Evolutionary conservation across 2,113 vertebrate species (phyloP).

Genomic region (Rhynchomys soricoides): DNA sequence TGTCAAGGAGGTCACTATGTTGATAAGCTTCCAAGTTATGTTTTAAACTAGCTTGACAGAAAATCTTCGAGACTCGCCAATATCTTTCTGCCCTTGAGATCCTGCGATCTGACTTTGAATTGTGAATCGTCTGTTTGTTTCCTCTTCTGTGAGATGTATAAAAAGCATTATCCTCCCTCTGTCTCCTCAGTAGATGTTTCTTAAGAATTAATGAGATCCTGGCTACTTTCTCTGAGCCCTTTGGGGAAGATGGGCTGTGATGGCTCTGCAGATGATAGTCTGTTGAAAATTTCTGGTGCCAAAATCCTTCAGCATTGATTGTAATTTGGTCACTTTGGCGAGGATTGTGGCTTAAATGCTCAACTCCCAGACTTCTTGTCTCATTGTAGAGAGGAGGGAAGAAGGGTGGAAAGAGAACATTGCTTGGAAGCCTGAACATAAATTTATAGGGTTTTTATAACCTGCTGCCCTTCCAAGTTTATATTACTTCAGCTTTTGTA

Average conservation of each 20-base stretch:
- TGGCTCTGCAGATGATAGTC: slow-evolving; percentile 49
- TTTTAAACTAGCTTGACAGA: slow-evolving; percentile 46
- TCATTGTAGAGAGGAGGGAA: slow-evolving; percentile 57
- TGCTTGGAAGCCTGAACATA: slow-evolving; percentile 66
- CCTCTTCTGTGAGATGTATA: slow-evolving; percentile 28
- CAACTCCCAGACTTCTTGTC: slow-evolving; percentile 70
- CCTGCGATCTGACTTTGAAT: slow-evolving; percentile 41
- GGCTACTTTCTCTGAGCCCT: slow-evolving; percentile 35
- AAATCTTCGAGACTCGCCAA: slow-evolving; percentile 53
- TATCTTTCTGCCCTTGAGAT: slow-evolving; percentile 52
- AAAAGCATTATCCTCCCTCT: slow-evolving; percentile 30
- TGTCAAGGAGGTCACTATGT: slow-evolving; percentile 16
- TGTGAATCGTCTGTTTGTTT: slow-evolving; percentile 55
- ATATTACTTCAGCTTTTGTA: slow-evolving; percentile 72
- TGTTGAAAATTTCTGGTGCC: slow-evolving; percentile 69
- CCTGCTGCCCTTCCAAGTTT: slow-evolving; percentile 74
- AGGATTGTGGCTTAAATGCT: slow-evolving; percentile 54
- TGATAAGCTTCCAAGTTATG: slow-evolving; percentile 36
- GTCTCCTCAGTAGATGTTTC: slow-evolving; percentile 48
- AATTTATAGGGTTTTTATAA: slow-evolving; percentile 75
- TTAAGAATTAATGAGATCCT: slow-evolving; percentile 69
- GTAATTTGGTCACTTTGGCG: slow-evolving; percentile 68
- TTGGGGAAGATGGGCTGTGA: not conserved
- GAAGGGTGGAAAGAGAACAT: slow-evolving; percentile 33
- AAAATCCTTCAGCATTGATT: slow-evolving; percentile 62